Base-by-base conservation (phyloP, 1,140 invertebrate genomes). In the Brachionus asplanchnoidis region DNA sequence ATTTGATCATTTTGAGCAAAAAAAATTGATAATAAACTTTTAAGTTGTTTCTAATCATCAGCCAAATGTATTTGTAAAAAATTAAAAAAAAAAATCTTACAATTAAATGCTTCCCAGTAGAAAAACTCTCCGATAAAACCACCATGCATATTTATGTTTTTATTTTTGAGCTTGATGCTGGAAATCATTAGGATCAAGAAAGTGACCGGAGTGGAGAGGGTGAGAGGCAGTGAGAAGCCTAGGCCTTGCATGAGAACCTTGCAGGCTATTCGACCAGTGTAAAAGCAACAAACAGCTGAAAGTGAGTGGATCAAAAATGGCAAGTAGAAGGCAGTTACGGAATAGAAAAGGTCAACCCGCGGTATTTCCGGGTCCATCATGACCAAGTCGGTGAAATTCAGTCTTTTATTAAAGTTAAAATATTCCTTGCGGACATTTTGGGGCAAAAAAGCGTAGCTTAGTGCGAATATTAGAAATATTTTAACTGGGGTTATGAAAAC, bases 201-300 rank as follows among this genome's bases (percentile, higher is more conserved):
- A 0, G 94, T 93, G 1, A 97, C 92, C 0, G 96, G 96, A 86
- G 97, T 95, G 0, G 95, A 94, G 75, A 98, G 91, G 88, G 94
- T 96, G 0, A 98, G 93, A 0, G 97, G 96, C 86, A 98, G 95
- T 0, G 96, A 95, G 88, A 97, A 98, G 88, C 95, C 96, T 91
- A 97, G 97, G 36, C 95, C 94, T 90, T 98, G 96, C 84, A 97
- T 97, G 85, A 96, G 92, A 87, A 98, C 97, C 36, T 84, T 84
- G 28, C 82, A 84, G 42, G 82, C 82, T 32, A 84, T 84, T 50
- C 82, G 42, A 28, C 28, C 82, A 14, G 82, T 84, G 40, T 84
- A 84, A 12, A 44, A 84, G 11, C 82, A 84, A 9, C 68, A 17
- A 26, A 68, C n/a, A 9, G 82, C 42, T 17, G 82, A 84, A 3